phyloP scores from a whole-genome alignment of 2,113 vertebrate genomes.

The Archocentrus centrarchus region DNA sequence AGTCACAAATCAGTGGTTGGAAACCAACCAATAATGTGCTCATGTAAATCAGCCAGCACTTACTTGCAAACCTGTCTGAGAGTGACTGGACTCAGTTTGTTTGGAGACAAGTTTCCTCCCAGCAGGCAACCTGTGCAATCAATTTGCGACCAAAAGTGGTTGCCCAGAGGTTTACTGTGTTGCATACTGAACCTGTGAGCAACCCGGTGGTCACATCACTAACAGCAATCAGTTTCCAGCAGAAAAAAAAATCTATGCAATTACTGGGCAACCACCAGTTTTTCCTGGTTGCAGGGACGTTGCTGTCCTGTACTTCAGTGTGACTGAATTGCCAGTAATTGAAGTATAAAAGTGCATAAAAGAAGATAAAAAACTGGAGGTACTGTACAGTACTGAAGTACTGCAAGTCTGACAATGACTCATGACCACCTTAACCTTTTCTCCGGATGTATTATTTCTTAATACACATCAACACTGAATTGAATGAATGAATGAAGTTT shows the following conservation, averaged over 20 bases:
- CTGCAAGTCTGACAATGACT: not conserved
- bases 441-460: not conserved
- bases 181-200: not conserved
- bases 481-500: no score
- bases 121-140: not conserved
- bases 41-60: not conserved
- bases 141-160: not conserved
- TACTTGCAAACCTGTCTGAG: not conserved
- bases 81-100: not conserved
- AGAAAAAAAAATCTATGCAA: no score
- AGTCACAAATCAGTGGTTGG: not conserved
- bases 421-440: not conserved
- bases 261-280: no score
- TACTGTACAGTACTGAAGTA: no score
- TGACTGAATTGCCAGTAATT: not conserved
- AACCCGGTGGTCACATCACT: not conserved
- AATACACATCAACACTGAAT: not conserved
- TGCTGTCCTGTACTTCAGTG: not conserved
- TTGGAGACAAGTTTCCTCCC: not conserved
- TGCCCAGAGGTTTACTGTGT: not conserved
- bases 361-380: not conserved
- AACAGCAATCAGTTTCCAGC: not conserved
- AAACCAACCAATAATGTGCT: not conserved
- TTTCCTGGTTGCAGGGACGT: not conserved
- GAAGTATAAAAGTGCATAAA: not conserved